Percentiles rank a stretch among this genome's conserved stretches.
Evolutionary conservation across 2,113 vertebrate genomes (phyloP).

Genomic region (Motacilla alba): DNA sequence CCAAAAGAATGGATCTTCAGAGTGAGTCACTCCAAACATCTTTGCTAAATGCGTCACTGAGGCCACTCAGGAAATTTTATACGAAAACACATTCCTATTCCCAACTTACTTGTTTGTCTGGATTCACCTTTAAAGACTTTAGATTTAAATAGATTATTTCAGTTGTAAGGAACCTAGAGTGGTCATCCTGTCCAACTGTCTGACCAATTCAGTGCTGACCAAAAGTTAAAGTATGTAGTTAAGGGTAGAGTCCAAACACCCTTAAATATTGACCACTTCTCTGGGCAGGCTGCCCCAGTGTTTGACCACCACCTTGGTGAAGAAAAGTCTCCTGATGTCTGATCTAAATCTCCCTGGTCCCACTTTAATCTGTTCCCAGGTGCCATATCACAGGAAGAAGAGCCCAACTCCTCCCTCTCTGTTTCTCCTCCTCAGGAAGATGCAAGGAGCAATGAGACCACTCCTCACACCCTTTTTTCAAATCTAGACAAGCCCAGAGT

Average conservation of each 20-base stretch:
- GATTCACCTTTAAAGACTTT: background rate
- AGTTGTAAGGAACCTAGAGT: background rate
- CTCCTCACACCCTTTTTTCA: fast-evolving
- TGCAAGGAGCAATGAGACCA: fast-evolving
- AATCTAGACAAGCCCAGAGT: background rate
- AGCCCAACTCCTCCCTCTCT: background rate
- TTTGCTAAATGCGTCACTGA: background rate
- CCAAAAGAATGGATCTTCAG: background rate
- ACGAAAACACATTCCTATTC: background rate
- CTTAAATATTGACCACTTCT: background rate
- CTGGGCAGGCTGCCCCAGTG: background rate
- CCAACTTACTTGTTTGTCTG: background rate
- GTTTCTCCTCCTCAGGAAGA: background rate
- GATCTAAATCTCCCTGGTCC: background rate
- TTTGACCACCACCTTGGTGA: background rate
- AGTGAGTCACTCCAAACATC: background rate
- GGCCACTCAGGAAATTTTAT: background rate
- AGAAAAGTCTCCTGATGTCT: background rate
- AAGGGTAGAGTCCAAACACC: fast-evolving
- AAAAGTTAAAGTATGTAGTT: background rate
- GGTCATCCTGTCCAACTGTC: too few relatives aligned
- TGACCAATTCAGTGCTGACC: background rate
- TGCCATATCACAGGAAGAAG: background rate
- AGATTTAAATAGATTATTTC: background rate
- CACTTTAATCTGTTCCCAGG: fast-evolving